Conservation (phyloP, 2,797 vertebrate species). For the Parotocinclus haroldoi region DNA sequence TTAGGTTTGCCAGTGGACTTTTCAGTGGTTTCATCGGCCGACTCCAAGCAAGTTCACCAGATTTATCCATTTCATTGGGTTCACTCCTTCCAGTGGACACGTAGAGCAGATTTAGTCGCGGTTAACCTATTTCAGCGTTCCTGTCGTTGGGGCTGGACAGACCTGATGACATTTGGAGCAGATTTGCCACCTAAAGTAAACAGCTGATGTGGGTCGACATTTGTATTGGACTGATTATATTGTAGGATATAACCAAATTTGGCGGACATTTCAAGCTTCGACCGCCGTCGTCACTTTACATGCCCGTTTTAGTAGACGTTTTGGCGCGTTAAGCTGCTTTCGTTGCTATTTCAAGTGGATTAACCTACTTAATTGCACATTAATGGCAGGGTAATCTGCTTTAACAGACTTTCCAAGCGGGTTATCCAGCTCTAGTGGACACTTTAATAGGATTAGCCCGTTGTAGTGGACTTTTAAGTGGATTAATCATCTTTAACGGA, state of each 20-base stretch:
- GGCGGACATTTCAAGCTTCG: neutral
- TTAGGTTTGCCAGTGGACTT: conserved; percentile 45
- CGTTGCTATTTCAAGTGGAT: neutral
- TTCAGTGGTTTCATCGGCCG: neutral
- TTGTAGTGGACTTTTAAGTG: conserved; percentile 46
- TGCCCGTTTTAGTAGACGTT: no score
- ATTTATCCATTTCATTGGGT: neutral
- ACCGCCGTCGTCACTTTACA: no score
- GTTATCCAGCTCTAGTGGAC: conserved; percentile 20
- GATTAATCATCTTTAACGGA: conserved; percentile 34
- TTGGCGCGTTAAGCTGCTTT: neutral
- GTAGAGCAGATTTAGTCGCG: neutral
- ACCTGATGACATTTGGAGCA: conserved; percentile 46
- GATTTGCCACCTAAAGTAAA: conserved; percentile 34
- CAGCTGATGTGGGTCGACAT: neutral
- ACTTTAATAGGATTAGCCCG: neutral
- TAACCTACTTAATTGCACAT: neutral
- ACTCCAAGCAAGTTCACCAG: neutral
- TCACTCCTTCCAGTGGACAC: neutral
- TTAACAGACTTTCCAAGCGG: neutral
- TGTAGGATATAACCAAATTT: neutral
- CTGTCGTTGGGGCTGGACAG: neutral
- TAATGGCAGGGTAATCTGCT: neutral
- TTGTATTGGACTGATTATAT: no score
- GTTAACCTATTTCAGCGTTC: conserved; percentile 19